A percentile compares a stretch with the other conserved stretches of the same genome.
These are phyloP conservation scores for Lasioglossum marginatum DNA, from an alignment of 2,888 invertebrate genomes.

Conservation along the genomic window DNA sequence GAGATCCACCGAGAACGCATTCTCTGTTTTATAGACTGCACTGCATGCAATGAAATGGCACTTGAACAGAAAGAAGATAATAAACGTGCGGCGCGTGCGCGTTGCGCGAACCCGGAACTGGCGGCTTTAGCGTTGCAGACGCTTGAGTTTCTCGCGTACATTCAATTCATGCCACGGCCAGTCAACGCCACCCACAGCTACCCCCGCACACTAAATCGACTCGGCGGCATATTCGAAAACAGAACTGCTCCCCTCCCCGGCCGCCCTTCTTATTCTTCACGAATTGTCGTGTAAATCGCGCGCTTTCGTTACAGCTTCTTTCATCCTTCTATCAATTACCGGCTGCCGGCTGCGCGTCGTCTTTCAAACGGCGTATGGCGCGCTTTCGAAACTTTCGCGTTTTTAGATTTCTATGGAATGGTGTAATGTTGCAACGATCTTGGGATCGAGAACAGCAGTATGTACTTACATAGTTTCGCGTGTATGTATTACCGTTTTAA, in stretches of 20 bases:
- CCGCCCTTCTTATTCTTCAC: not conserved
- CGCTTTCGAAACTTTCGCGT: not conserved
- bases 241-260: not conserved
- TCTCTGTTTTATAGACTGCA: slow-evolving; percentile 77
- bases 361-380: not conserved
- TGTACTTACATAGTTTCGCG: not conserved
- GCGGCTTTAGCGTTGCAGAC: slow-evolving; percentile 51
- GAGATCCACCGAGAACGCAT: slow-evolving; percentile 77
- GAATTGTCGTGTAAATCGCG: slow-evolving; percentile 22
- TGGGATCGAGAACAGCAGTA: not conserved
- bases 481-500: not conserved
- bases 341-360: too few species aligned
- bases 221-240: slow-evolving; percentile 51
- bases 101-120: slow-evolving; percentile 48
- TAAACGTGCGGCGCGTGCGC: slow-evolving; percentile 72
- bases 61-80: slow-evolving; percentile 76
- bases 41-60: slow-evolving; percentile 75
- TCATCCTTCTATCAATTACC: slow-evolving; percentile 16
- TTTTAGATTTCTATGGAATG: not conserved
- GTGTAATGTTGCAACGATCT: not conserved
- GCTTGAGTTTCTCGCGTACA: slow-evolving; percentile 64
- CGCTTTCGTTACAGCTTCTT: slow-evolving; percentile 14
- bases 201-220: not conserved
- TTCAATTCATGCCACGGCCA: slow-evolving; percentile 67
- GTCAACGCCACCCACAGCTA: slow-evolving; percentile 32